Conservation (phyloP, 2,797 vertebrate genomes). For the Carduelis carduelis region DNA sequence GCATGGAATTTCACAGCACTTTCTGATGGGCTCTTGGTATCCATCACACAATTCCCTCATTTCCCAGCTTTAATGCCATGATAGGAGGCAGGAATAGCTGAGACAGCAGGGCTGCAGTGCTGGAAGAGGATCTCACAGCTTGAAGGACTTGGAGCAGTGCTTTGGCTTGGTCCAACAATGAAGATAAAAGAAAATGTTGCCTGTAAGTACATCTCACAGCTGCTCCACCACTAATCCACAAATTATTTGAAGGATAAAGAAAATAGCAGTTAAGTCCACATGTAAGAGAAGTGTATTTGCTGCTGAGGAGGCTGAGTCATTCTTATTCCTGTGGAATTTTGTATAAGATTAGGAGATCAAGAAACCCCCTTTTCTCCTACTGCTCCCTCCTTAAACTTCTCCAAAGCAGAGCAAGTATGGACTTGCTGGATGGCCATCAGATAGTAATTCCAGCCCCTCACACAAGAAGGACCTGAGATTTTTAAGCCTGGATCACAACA, state of each 20-base stretch:
- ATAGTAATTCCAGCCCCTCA: neutral
- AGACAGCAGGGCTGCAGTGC: neutral
- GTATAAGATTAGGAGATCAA: neutral
- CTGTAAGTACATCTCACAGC: neutral
- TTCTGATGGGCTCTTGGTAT: neutral
- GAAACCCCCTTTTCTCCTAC: neutral
- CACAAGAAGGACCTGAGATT: neutral
- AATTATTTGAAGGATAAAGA: neutral
- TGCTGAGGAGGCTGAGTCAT: neutral
- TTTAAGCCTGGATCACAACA: neutral
- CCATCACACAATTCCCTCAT: neutral
- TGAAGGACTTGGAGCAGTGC: neutral
- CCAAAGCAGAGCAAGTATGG: fast-evolving
- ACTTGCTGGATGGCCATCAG: neutral
- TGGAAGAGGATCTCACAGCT: neutral
- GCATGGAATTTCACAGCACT: neutral
- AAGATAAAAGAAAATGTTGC: neutral
- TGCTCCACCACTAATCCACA: neutral
- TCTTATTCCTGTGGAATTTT: neutral
- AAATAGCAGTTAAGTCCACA: neutral
- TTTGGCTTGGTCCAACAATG: neutral
- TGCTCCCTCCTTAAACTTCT: neutral
- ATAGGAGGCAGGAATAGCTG: neutral
- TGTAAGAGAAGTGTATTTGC: neutral
- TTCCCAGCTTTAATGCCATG: neutral